These are phyloP conservation scores for Oligia fasciuncula DNA, from an alignment of 2,888 invertebrate species.

Conservation along the genomic window DNA sequence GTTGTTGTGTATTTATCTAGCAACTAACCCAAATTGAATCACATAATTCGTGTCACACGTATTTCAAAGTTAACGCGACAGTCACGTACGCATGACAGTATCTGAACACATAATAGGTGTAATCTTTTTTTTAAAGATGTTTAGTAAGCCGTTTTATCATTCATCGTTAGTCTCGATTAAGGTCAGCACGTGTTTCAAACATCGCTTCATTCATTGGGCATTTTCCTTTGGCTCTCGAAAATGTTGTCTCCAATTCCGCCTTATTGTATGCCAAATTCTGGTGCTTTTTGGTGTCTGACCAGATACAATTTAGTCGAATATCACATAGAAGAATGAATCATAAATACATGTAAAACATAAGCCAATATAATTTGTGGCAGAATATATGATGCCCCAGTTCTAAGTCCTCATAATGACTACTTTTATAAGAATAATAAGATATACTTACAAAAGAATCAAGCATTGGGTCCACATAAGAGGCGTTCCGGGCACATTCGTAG, in stretches of 20 bases:
- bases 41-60: slow-evolving; percentile 27
- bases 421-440: neutral
- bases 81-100: slow-evolving; percentile 13
- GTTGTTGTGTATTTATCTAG: slow-evolving; percentile 4
- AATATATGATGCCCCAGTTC: neutral
- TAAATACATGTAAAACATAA: neutral
- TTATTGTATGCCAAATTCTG: neutral
- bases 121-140: slow-evolving; percentile 2
- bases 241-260: neutral
- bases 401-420: neutral
- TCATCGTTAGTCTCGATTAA: slow-evolving; percentile 17
- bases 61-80: neutral
- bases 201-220: neutral
- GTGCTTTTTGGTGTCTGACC: neutral
- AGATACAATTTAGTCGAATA: neutral
- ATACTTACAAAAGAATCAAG: slow-evolving; percentile 80
- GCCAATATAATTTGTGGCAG: neutral
- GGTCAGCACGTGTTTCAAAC: neutral
- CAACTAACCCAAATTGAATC: neutral
- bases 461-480: slow-evolving; percentile 74
- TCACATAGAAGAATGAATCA: neutral
- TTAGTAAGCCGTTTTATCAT: slow-evolving; percentile 24
- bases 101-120: slow-evolving; percentile 1
- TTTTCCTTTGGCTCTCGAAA: neutral
- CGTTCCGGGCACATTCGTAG: slow-evolving; percentile 75